Evolutionary conservation across 2,888 invertebrate genomes (phyloP).

Genomic region (Chesias legatella): DNA sequence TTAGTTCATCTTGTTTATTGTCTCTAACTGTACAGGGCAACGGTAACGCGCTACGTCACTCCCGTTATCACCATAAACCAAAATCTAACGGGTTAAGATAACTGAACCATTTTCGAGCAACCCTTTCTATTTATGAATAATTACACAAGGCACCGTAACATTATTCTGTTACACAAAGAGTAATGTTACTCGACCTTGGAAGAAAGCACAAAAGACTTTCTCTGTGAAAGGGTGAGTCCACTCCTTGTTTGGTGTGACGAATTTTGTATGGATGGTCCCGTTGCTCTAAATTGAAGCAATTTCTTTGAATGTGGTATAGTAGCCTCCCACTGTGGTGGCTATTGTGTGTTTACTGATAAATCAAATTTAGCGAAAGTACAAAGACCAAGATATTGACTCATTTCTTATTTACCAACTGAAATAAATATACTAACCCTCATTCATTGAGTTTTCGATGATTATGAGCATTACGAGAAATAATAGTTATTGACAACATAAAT

Average conservation of each 20-base stretch:
- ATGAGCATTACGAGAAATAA: no score
- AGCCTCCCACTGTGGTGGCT: slow-evolving; percentile 17
- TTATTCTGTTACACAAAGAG: slow-evolving; percentile 64
- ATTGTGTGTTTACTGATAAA: slow-evolving; percentile 12
- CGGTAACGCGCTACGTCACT: slow-evolving; percentile 31
- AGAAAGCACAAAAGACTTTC: slow-evolving; percentile 75
- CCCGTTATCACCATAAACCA: slow-evolving; percentile 61
- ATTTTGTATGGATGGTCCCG: slow-evolving; percentile 40
- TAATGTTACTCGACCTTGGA: slow-evolving; percentile 60
- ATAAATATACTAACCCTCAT: no score
- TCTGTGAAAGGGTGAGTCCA: slow-evolving; percentile 55
- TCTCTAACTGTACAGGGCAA: slow-evolving; percentile 24
- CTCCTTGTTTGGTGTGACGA: slow-evolving; percentile 62
- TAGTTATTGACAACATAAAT: no score
- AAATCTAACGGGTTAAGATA: slow-evolving; percentile 48
- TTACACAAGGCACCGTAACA: slow-evolving; percentile 75
- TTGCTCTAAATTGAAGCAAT: slow-evolving; percentile 42
- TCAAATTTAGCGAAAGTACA: slow-evolving; percentile 15
- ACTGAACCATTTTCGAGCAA: slow-evolving; percentile 70
- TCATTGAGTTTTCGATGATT: no score
- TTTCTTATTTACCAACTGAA: no score
- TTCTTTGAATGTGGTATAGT: slow-evolving; percentile 28
- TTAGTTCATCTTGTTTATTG: slow-evolving; percentile 35
- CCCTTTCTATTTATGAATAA: slow-evolving; percentile 69
- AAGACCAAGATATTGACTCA: neutral